Conservation (phyloP, 2,797 vertebrate genomes). For the Phaenicophaeus curvirostris region DNA sequence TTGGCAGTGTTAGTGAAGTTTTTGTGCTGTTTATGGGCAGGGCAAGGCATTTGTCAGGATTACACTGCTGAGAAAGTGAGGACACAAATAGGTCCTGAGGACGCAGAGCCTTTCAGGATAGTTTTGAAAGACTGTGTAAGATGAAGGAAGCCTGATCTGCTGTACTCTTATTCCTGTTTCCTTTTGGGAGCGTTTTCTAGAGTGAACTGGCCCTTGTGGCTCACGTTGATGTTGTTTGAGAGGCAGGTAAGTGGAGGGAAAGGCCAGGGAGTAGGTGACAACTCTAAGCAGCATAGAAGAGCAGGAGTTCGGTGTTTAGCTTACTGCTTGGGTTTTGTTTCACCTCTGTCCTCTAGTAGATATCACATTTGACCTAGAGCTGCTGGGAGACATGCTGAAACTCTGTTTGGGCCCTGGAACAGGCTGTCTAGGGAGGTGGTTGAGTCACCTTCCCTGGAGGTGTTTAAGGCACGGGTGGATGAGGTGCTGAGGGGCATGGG, state of each 20-base stretch:
- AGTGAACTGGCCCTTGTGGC: background rate
- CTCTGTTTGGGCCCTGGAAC: no score
- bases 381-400: fast-evolving
- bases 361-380: fast-evolving
- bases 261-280: background rate
- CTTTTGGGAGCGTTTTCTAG: background rate
- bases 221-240: fast-evolving
- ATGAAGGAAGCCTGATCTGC: background rate
- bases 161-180: background rate
- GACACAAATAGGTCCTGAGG: background rate
- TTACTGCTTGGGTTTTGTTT: background rate
- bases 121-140: fast-evolving
- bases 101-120: fast-evolving
- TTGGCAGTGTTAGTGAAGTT: background rate
- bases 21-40: background rate
- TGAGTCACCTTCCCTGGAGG: no score
- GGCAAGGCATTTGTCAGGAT: background rate
- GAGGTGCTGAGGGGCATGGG: no score
- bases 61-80: background rate
- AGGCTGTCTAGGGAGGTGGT: no score
- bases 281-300: background rate
- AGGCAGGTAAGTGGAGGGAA: background rate
- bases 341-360: background rate
- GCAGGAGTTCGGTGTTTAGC: background rate
- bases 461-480: no score